phyloP scores from a whole-genome alignment of 2,888 invertebrate genomes.

The Crematogaster levior region DNA sequence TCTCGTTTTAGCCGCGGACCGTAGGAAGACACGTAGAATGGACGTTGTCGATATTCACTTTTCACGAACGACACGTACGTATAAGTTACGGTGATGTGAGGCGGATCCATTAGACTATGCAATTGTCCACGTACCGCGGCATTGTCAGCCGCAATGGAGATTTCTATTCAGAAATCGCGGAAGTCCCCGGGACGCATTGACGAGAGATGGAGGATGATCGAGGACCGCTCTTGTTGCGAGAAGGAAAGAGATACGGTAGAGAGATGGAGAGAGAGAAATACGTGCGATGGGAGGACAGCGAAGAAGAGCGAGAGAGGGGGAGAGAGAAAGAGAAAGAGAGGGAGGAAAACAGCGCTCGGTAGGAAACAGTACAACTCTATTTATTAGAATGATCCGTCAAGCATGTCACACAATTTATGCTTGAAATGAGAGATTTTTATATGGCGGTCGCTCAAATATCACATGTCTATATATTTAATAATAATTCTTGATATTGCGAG shows the following conservation, averaged over 20 bases:
- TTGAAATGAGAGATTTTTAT: constrained; percentile 37
- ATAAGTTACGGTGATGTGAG: constrained; percentile 76
- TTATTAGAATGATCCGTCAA: constrained; percentile 48
- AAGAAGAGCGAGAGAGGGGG: constrained; percentile 55
- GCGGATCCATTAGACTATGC: constrained; percentile 75
- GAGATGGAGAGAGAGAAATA: constrained; percentile 43
- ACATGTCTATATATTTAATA: background rate
- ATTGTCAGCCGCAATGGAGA: constrained; percentile 73
- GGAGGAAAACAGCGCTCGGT: constrained; percentile 4
- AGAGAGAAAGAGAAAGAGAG: constrained; percentile 28
- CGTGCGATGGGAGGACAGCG: constrained; percentile 15
- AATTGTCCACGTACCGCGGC: constrained; percentile 74
- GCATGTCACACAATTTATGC: constrained; percentile 20
- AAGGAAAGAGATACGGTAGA: constrained; percentile 67
- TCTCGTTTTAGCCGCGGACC: constrained; percentile 65
- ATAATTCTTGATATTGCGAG: background rate
- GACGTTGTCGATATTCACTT: constrained; percentile 74
- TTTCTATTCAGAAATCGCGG: constrained; percentile 74
- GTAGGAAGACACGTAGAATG: constrained; percentile 73
- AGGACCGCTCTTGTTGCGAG: constrained; percentile 74
- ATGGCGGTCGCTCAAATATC: background rate
- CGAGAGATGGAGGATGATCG: constrained; percentile 75
- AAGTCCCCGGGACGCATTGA: constrained; percentile 72
- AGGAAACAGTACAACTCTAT: constrained; percentile 51
- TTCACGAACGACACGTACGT: constrained; percentile 75